Evolutionary conservation across 2,797 vertebrate species (phyloP).

Genomic region (Borostomias antarcticus): DNA sequence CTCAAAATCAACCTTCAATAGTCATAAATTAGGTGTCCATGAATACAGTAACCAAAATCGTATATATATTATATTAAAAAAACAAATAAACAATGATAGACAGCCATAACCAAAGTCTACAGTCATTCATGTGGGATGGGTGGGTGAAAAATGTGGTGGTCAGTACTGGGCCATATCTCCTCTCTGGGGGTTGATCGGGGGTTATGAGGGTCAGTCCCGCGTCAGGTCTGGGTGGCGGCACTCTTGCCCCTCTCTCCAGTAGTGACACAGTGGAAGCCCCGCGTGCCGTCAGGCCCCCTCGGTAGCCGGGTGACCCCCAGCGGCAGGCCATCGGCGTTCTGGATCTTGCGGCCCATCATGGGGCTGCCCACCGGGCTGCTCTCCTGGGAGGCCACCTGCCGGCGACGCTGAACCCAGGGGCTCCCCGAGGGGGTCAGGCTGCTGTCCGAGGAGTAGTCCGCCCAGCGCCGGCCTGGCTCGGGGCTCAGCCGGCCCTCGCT

Average conservation of each 20-base stretch:
- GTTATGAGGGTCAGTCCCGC: slow-evolving; percentile 20
- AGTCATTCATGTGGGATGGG: slow-evolving; percentile 55
- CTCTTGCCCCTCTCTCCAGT: slow-evolving; percentile 76
- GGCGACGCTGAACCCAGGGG: slow-evolving; percentile 93
- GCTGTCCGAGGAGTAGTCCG: slow-evolving; percentile 96
- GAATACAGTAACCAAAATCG: slow-evolving; percentile 62
- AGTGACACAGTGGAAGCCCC: slow-evolving; percentile 84
- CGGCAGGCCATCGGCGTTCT: slow-evolving; percentile 86
- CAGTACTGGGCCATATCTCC: slow-evolving; percentile 37
- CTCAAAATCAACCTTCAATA: slow-evolving; percentile 59
- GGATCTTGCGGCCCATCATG: slow-evolving; percentile 85
- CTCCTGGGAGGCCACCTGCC: slow-evolving; percentile 88
- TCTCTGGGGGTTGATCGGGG: slow-evolving; percentile 20
- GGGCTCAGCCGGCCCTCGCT: slow-evolving; percentile 79
- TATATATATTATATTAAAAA: slow-evolving; percentile 49
- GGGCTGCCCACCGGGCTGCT: slow-evolving; percentile 90
- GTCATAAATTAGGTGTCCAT: slow-evolving; percentile 56
- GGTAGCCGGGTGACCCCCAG: slow-evolving; percentile 90
- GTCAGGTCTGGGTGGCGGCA: slow-evolving; percentile 76
- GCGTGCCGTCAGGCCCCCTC: slow-evolving; percentile 90
- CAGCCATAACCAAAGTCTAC: slow-evolving; percentile 63
- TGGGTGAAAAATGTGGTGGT: slow-evolving; percentile 29
- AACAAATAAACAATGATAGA: slow-evolving; percentile 61
- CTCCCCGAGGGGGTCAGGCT: slow-evolving; percentile 92
- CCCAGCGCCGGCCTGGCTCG: slow-evolving; percentile 80